phyloP scores from a whole-genome alignment of 2,888 invertebrate genomes.

The Drosophila robusta region DNA sequence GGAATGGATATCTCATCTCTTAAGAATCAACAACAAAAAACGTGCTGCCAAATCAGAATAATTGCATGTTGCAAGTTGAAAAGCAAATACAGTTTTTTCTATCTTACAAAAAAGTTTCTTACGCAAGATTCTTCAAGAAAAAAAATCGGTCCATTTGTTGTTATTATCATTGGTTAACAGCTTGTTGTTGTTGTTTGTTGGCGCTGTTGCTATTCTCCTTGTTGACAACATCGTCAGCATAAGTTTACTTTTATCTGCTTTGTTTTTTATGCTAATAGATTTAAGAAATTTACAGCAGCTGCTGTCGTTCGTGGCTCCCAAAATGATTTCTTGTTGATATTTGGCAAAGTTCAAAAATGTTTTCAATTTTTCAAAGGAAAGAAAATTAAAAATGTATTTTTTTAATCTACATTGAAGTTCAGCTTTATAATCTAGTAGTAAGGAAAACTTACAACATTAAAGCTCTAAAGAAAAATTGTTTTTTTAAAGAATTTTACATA shows the following conservation, averaged over 20 bases:
- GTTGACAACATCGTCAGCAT: constrained; percentile 63
- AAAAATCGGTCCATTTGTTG: constrained; percentile 41
- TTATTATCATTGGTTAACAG: constrained; percentile 48
- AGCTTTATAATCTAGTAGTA: background rate
- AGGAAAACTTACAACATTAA: background rate
- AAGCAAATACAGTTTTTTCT: constrained; percentile 11
- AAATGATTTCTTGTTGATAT: constrained; percentile 16
- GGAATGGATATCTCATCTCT: background rate
- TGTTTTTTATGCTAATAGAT: constrained; percentile 71
- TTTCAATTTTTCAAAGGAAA: background rate
- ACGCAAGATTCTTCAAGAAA: background rate
- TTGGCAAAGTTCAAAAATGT: constrained; percentile 5
- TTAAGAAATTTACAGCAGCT: constrained; percentile 57
- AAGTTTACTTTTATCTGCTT: constrained; percentile 73
- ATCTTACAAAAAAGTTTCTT: constrained; percentile 8
- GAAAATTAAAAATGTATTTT: background rate
- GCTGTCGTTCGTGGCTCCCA: constrained; percentile 23
- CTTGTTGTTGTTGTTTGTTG: constrained; percentile 28
- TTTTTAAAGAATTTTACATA: background rate
- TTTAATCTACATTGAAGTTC: background rate
- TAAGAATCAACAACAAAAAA: background rate
- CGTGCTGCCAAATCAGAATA: background rate
- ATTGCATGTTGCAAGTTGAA: constrained; percentile 3
- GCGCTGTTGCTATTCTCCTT: constrained; percentile 35
- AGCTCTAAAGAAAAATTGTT: background rate